Percentiles rank a stretch among this genome's conserved stretches.
Conservation (phyloP, 1,140 invertebrate genomes). For the Eubasilissa regina region DNA sequence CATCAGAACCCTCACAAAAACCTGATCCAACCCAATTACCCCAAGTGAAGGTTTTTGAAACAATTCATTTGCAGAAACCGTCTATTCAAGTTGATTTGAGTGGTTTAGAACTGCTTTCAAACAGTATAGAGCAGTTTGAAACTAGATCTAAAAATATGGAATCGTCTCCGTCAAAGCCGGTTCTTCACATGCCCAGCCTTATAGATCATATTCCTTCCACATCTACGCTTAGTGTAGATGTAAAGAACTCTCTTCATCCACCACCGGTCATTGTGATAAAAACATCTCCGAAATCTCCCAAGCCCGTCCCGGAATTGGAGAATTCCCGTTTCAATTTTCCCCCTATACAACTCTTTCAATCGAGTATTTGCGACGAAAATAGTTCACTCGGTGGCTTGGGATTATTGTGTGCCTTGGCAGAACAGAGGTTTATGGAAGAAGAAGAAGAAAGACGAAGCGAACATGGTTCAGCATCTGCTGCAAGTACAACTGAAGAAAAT, state of each 20-base stretch:
- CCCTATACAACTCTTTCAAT: conserved; percentile 60
- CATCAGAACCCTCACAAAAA: conserved; percentile 24
- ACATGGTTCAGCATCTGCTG: conserved; percentile 32
- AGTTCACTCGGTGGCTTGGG: conserved; percentile 80
- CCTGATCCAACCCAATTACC: neutral
- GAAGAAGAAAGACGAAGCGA: conserved; percentile 64
- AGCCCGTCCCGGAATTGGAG: conserved; percentile 61
- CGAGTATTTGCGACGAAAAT: conserved; percentile 38
- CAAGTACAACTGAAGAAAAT: conserved; percentile 44
- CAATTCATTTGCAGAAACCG: conserved; percentile 28
- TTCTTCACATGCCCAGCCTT: conserved; percentile 50
- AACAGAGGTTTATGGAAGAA: conserved; percentile 87
- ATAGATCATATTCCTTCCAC: conserved; percentile 36
- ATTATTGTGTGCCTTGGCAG: conserved; percentile 87
- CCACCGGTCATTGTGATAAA: conserved; percentile 64
- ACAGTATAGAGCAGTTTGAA: conserved; percentile 85
- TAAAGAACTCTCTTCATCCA: conserved; percentile 52
- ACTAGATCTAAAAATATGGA: conserved; percentile 62
- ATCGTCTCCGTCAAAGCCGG: conserved; percentile 48
- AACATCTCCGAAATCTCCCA: conserved; percentile 69
- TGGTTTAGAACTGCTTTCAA: conserved; percentile 85
- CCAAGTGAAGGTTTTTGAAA: conserved; percentile 30
- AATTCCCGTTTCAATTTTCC: conserved; percentile 67
- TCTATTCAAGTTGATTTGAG: conserved; percentile 78
- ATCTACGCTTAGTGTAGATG: conserved; percentile 42